Conservation (phyloP, 2,888 invertebrate genomes). For the Drosophila affinis region DNA sequence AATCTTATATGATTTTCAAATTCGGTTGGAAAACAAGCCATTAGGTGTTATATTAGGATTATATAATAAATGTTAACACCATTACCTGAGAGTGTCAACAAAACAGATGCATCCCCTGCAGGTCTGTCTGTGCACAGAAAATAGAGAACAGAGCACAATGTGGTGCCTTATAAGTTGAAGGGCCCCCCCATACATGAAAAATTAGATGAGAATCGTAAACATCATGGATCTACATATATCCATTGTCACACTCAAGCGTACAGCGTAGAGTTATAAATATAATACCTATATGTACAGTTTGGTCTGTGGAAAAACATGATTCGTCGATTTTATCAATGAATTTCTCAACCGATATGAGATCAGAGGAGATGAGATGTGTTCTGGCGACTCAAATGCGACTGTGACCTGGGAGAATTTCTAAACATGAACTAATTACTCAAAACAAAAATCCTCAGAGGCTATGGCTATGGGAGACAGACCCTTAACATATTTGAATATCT, state of each 20-base stretch:
- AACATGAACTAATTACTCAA: constrained; percentile 20
- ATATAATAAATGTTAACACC: constrained; percentile 58
- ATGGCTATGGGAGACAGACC: constrained; percentile 6
- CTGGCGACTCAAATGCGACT: neutral
- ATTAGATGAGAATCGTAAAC: constrained; percentile 45
- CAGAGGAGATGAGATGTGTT: neutral
- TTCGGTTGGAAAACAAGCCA: constrained; percentile 49
- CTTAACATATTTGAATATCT: constrained; percentile 14
- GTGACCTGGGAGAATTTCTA: neutral
- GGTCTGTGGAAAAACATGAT: constrained; percentile 52
- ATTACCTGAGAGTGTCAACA: constrained; percentile 47
- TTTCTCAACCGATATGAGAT: constrained; percentile 13
- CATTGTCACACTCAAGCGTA: constrained; percentile 16
- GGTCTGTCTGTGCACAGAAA: neutral
- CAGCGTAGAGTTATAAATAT: constrained; percentile 13
- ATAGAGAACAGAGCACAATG: neutral
- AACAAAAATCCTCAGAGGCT: constrained; percentile 5
- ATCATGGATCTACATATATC: constrained; percentile 12
- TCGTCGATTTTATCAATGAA: constrained; percentile 69
- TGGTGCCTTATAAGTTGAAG: constrained; percentile 28
- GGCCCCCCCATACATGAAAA: constrained; percentile 30
- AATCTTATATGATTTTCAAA: constrained; percentile 1
- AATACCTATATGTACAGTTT: constrained; percentile 19
- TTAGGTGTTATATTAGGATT: constrained; percentile 49
- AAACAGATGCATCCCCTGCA: constrained; percentile 8